Evolutionary conservation across 2,113 vertebrate genomes (phyloP), one percentile per base, ranked within the genome.

Genomic region (Conger conger): DNA sequence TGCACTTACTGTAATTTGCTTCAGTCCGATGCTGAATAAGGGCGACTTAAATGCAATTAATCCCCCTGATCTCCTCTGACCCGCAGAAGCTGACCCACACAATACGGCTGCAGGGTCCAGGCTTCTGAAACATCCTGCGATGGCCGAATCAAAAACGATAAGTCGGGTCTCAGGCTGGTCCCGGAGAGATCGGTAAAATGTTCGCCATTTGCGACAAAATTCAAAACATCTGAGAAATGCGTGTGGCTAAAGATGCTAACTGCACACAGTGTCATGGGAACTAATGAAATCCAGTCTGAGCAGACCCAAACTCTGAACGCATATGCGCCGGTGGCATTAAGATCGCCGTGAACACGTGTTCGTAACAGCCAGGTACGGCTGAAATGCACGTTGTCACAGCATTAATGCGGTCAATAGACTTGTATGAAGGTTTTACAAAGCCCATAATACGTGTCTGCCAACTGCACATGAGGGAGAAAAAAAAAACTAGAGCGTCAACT

Each of bases 11-110:
- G 90, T 94, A 94, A 95, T 94, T 50, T 94, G 93, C 91, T 93
- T 92, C 88, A n/a, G 92, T 92, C 93, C 92, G 91, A 91, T 87
- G 88, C 90, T 93, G 93, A 95, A 95, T 92, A 90, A 93, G 91
- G 91, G 94, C 93, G 92, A 93, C 91, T 93, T 94, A 93, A 94
- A 93, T 92, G 91, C 92, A 94, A 94, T 94, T 94, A 94, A 93
- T 90, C 90, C 91, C 91, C 92, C 93, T 92, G 92, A 95, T 93
- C 93, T 91, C 91, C 92, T 93, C 92, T 92, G 90, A 94, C 92
- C 93, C 88, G 85, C 91, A 92, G 92, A 92, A 93, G 90, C 90
- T 86, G 89, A 86, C 91, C 90, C 87, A 88, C 91, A 94, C 94
- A 93, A 93, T 93, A 92, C 90, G 91, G 94, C 92, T 89, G 90